Evolutionary conservation across 2,888 invertebrate species (phyloP).

Genomic region (Pseudanteris insignis): DNA sequence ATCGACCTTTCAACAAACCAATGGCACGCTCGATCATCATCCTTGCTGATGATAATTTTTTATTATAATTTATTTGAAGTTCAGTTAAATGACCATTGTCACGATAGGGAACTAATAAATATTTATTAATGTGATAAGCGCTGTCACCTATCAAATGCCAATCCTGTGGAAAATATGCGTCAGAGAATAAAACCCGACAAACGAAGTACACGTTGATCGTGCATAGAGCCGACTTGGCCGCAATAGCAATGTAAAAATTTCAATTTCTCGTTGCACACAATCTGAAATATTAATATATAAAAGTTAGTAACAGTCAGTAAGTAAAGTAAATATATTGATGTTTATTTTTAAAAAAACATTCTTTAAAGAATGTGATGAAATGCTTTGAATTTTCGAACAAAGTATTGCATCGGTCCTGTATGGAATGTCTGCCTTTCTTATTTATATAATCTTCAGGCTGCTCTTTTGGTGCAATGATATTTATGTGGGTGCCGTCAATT

Average conservation of each 20-base stretch:
- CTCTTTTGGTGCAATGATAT: slow-evolving; percentile 28
- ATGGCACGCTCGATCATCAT: slow-evolving; percentile 33
- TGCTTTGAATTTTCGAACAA: too few relatives aligned
- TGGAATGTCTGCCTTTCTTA: slow-evolving; percentile 43
- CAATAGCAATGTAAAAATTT: too few relatives aligned
- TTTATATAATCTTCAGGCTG: slow-evolving; percentile 42
- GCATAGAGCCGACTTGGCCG: slow-evolving; percentile 35
- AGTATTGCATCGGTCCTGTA: too few relatives aligned
- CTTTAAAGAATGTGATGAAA: too few relatives aligned
- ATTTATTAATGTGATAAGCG: slow-evolving; percentile 30
- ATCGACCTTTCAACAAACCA: slow-evolving; percentile 3
- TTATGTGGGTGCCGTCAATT: slow-evolving; percentile 45
- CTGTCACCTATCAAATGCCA: slow-evolving; percentile 32
- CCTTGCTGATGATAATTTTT: slow-evolving; percentile 17
- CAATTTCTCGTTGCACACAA: too few relatives aligned
- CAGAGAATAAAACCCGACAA: slow-evolving; percentile 20
- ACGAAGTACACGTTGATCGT: slow-evolving; percentile 32
- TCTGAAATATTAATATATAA: too few relatives aligned
- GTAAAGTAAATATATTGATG: too few relatives aligned
- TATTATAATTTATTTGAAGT: slow-evolving; percentile 32
- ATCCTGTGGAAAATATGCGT: slow-evolving; percentile 22
- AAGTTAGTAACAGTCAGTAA: too few relatives aligned
- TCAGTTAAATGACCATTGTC: slow-evolving; percentile 34
- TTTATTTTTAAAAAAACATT: too few relatives aligned
- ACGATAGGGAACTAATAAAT: slow-evolving; percentile 34